These are phyloP conservation scores for Cyclargus thomasi DNA, from an alignment of 1,140 invertebrate species.

Conservation along the genomic window DNA sequence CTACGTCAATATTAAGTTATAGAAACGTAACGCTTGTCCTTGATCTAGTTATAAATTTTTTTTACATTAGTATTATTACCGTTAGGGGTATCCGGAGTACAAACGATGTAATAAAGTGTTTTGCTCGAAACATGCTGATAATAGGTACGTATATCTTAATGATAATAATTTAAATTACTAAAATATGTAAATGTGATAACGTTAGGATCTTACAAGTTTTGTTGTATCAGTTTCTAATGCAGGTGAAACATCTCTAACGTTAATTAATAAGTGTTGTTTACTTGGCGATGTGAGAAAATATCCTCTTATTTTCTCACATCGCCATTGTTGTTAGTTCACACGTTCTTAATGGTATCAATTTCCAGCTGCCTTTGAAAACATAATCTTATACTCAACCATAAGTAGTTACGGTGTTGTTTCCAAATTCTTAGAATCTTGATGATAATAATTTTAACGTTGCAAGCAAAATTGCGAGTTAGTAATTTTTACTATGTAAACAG, in stretches of 20 bases:
- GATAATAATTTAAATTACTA: no score
- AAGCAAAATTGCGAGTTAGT: not conserved
- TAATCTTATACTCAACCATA: conserved; percentile 9
- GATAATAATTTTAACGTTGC: not conserved
- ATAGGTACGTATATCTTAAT: no score
- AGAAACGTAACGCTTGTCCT: no score
- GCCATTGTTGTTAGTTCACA: not conserved
- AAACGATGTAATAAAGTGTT: no score
- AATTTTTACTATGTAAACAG: no score
- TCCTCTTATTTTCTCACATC: not conserved
- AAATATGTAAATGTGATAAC: no score
- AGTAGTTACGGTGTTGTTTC: conserved; percentile 1
- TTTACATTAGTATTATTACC: no score
- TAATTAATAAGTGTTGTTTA: not conserved
- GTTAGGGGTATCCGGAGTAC: no score
- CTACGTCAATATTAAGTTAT: no score
- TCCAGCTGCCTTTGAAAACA: conserved; percentile 8
- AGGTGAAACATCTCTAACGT: not conserved
- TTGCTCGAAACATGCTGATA: no score
- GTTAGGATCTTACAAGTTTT: no score
- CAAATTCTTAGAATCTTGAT: not conserved
- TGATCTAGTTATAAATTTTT: no score
- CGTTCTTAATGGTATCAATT: conserved; percentile 13
- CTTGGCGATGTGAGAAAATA: conserved; percentile 5
- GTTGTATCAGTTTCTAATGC: not conserved